Percentiles rank a stretch among this genome's conserved stretches.
These are phyloP conservation scores for Falcaria lacertinaria DNA, from an alignment of 2,888 invertebrate genomes.

Conservation along the genomic window DNA sequence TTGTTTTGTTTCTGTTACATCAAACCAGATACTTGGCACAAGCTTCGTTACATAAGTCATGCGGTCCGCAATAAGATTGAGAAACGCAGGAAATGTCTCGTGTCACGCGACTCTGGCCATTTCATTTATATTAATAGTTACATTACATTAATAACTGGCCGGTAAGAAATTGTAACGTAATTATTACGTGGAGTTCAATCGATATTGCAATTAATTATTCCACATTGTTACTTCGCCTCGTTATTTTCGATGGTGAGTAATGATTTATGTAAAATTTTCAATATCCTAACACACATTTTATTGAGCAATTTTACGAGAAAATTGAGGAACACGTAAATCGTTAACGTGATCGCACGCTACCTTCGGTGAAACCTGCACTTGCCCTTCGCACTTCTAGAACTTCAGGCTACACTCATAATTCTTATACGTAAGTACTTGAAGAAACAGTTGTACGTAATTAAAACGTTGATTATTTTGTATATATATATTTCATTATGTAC, in stretches of 20 bases:
- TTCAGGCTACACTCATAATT: not conserved
- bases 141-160: not conserved
- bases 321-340: not conserved
- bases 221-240: no score
- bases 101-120: slow-evolving; percentile 36
- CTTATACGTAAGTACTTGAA: no score
- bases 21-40: slow-evolving; percentile 2
- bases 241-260: no score
- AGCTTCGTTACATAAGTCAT: slow-evolving; percentile 10
- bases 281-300: not conserved
- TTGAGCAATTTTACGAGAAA: not conserved
- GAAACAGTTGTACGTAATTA: no score
- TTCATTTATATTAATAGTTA: slow-evolving; percentile 17
- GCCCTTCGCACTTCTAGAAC: not conserved
- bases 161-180: no score
- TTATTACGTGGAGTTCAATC: no score
- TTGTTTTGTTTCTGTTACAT: slow-evolving; percentile 6
- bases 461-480: no score
- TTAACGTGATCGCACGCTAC: slow-evolving; percentile 1
- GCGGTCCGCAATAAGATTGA: slow-evolving; percentile 15
- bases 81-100: slow-evolving; percentile 27
- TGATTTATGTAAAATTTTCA: no score
- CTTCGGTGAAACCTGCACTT: slow-evolving; percentile 1
- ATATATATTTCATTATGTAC: no score
- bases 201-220: no score